phyloP scores from a whole-genome alignment of 2,888 invertebrate genomes.

The Listrodromus nycthemerus region DNA sequence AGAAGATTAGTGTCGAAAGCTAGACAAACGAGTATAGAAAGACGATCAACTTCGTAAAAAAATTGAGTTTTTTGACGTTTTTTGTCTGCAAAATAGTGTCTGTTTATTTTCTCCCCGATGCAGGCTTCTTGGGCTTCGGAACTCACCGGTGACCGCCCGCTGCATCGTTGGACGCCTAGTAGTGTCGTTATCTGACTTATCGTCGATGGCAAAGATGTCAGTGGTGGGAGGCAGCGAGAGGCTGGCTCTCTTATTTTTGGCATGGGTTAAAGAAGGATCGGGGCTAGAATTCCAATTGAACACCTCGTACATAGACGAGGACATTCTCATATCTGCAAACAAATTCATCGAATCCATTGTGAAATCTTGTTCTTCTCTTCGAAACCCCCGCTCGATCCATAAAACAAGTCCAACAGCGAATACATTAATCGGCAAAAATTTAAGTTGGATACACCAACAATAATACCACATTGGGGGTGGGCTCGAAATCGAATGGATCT shows the following conservation, averaged over 20 bases:
- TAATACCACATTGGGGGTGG: background rate
- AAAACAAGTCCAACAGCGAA: background rate
- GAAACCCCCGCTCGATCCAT: conserved; percentile 16
- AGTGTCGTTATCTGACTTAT: conserved; percentile 83
- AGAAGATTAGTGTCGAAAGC: background rate
- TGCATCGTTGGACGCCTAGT: conserved; percentile 83
- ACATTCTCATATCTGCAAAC: conserved; percentile 88
- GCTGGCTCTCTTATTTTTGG: conserved; percentile 84
- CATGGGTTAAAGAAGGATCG: conserved; percentile 83
- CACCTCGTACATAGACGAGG: conserved; percentile 91
- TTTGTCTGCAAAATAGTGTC: conserved; percentile 22
- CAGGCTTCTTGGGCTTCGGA: conserved; percentile 68
- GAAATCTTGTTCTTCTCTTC: conserved; percentile 25
- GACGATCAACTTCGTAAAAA: conserved; percentile 11
- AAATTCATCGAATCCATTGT: conserved; percentile 73
- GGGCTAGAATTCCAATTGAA: conserved; percentile 88
- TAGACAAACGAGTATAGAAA: background rate
- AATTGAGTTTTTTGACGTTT: conserved; percentile 1
- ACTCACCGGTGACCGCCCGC: conserved; percentile 83
- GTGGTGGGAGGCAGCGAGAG: conserved; percentile 83
- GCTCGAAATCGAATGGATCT: conserved; percentile 25
- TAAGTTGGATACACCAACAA: background rate
- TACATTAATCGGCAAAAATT: background rate
- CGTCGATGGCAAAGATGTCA: conserved; percentile 83
- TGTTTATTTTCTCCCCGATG: conserved; percentile 59